Percentiles rank a stretch among this genome's conserved stretches.
These are phyloP conservation scores for Cybosia mesomella DNA, from an alignment of 2,888 invertebrate species.

Conservation along the genomic window DNA sequence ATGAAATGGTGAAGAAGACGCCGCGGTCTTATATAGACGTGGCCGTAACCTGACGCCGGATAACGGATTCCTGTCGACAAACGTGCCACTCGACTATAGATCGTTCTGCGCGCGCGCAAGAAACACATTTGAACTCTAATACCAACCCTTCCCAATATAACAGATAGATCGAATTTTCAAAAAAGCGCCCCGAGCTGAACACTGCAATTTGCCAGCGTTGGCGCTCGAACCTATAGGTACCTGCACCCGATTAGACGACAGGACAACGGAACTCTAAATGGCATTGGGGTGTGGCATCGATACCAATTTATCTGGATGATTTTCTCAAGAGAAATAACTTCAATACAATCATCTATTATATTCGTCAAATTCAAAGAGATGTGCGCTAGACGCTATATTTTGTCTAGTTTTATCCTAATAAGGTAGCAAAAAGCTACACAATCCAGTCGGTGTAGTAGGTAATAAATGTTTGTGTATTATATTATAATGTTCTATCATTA, in stretches of 20 bases:
- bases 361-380: not conserved
- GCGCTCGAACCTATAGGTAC: conserved; percentile 65
- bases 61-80: conserved; percentile 79
- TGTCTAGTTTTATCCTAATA: not conserved
- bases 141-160: conserved; percentile 72
- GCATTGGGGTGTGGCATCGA: conserved; percentile 53
- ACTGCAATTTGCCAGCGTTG: conserved; percentile 80
- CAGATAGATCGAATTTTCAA: conserved; percentile 85
- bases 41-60: conserved; percentile 86
- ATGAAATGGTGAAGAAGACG: conserved; percentile 87
- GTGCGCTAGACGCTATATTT: not conserved
- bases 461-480: not conserved
- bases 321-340: conserved; percentile 25
- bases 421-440: not conserved
- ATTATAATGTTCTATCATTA: not conserved
- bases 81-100: conserved; percentile 64
- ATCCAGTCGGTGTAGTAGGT: not conserved
- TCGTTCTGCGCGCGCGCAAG: conserved; percentile 67
- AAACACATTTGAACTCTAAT: conserved; percentile 58
- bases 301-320: conserved; percentile 35
- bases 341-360: conserved; percentile 2
- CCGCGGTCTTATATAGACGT: conserved; percentile 86
- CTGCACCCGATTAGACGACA: conserved; percentile 65
- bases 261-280: conserved; percentile 76
- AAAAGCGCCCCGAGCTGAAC: conserved; percentile 81